These are phyloP conservation scores for Chiloscyllium plagiosum DNA, from an alignment of 2,113 vertebrate genomes.

Conservation along the genomic window DNA sequence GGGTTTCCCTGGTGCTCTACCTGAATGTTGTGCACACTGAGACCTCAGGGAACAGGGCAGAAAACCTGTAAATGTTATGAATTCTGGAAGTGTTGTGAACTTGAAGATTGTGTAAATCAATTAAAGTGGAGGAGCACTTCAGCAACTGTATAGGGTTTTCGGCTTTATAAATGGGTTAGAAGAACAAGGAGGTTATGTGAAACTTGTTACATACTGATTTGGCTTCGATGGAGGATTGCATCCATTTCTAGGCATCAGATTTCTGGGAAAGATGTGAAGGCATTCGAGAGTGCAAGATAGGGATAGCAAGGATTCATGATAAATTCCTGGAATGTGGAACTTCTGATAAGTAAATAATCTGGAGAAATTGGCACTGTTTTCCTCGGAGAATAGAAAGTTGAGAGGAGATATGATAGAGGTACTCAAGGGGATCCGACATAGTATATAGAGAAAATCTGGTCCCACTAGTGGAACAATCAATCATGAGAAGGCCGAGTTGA, in stretches of 20 bases:
- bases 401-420: neutral
- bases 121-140: neutral
- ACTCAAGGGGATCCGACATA: neutral
- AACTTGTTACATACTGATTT: neutral
- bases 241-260: neutral
- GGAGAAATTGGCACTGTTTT: neutral
- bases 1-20: neutral
- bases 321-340: neutral
- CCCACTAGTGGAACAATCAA: neutral
- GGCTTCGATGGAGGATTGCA: neutral
- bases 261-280: neutral
- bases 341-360: neutral
- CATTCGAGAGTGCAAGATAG: neutral
- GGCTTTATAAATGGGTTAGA: neutral
- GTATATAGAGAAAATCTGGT: neutral
- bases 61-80: neutral
- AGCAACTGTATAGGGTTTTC: neutral
- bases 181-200: neutral
- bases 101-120: too few species aligned
- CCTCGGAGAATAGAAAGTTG: neutral
- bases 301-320: neutral
- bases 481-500: neutral
- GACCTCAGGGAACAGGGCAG: neutral
- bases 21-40: too few species aligned
- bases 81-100: neutral